Conservation (phyloP, 1,140 invertebrate species). For the Euschistus heros region DNA sequence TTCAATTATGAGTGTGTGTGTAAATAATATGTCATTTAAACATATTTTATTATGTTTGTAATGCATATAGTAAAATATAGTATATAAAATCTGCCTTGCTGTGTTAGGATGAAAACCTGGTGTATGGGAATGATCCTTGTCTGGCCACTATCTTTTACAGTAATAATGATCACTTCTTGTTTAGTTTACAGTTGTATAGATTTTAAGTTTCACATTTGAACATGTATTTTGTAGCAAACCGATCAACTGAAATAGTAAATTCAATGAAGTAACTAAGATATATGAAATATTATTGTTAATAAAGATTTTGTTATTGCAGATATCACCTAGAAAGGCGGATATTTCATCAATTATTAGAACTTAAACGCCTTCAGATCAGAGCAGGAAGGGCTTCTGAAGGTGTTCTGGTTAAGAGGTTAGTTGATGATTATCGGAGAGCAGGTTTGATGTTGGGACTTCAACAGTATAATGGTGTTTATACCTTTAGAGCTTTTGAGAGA, state of each 20-base stretch:
- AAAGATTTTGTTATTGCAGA: constrained; percentile 34
- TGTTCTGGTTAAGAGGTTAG: constrained; percentile 72
- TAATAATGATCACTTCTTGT: too few relatives aligned
- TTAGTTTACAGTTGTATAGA: too few relatives aligned
- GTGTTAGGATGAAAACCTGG: too few relatives aligned
- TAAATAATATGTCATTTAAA: too few relatives aligned
- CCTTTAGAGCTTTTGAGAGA: constrained; percentile 79
- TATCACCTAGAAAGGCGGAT: constrained; percentile 87
- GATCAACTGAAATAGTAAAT: background rate
- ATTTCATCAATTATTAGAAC: constrained; percentile 84
- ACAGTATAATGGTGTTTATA: constrained; percentile 58
- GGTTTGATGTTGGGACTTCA: constrained; percentile 57
- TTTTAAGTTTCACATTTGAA: too few relatives aligned
- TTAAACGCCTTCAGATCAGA: constrained; percentile 85
- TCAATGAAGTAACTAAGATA: too few relatives aligned
- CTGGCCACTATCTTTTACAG: too few relatives aligned
- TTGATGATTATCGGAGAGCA: constrained; percentile 68
- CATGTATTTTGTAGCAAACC: background rate
- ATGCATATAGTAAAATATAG: too few relatives aligned
- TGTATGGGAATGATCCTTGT: too few relatives aligned
- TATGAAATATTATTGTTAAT: constrained; percentile 6
- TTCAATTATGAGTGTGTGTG: too few relatives aligned
- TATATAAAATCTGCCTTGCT: too few relatives aligned
- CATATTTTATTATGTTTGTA: too few relatives aligned
- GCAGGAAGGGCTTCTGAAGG: constrained; percentile 80